phyloP scores from a whole-genome alignment of 2,113 vertebrate species.

The Chionomys nivalis region DNA sequence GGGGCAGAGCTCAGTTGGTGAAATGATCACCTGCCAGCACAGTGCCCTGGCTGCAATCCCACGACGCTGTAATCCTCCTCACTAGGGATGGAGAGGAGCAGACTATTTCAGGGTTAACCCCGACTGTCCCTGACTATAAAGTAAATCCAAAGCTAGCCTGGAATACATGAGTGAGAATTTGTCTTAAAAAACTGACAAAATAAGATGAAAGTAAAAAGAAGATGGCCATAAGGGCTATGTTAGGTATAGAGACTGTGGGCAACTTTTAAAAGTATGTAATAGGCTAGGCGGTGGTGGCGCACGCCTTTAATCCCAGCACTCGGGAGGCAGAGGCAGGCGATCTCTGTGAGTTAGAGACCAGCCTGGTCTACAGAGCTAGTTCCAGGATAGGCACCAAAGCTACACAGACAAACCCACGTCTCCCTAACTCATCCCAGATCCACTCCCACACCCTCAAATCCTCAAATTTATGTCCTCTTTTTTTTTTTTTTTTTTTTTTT shows the following conservation, averaged over 20 bases:
- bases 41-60: background rate
- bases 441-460: background rate
- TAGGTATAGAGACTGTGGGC: background rate
- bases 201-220: background rate
- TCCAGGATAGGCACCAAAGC: no score
- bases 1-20: background rate
- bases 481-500: accelerated
- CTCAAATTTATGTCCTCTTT: background rate
- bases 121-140: background rate
- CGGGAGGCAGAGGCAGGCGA: no score
- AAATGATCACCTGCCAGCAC: background rate
- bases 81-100: background rate
- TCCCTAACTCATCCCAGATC: background rate
- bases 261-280: background rate
- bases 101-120: background rate
- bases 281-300: no score
- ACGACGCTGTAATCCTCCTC: background rate
- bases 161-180: no score
- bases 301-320: no score
- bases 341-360: no score
- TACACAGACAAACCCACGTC: no score
- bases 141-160: background rate
- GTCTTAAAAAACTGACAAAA: no score
- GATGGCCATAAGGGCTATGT: accelerated
- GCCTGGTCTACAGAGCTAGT: no score